Evolutionary conservation across 2,113 vertebrate species (phyloP), one percentile per base, ranked within the genome.

Genomic region (Equus quagga): DNA sequence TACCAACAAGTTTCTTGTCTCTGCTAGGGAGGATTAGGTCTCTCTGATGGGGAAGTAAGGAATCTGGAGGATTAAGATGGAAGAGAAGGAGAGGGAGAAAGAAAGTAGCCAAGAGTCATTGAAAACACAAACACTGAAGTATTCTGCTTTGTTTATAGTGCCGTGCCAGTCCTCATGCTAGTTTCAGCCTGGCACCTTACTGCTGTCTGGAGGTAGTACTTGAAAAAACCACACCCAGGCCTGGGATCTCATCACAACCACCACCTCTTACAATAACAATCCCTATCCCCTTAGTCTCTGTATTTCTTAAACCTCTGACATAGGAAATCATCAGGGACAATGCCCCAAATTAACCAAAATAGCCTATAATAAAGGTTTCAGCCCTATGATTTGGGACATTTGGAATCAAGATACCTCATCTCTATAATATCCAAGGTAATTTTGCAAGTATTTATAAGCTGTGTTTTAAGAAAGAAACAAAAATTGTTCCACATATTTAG

Each of bases 161-260:
- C 90, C 56, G 0, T 21, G 72, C 93, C 75, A 41, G n/a, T 56
- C 88, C 91, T 8, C 31, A 93, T 83, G 97, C 91, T 91, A 96
- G 93, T 97, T 98, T 97, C 93, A 96, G 97, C 89, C 46, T 96
- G 97, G 86, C 98, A 97, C 92, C 97, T 93, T 60, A 23, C 21
- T 89, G 64, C 94, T 72, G 89, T 96, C 97, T 93, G 60, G 91
- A 96, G 92, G 95, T 51, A 81, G 91, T 62, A 86, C 96, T 97
- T 96, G 64, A 46, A n/a, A 76, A 76, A 94, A 91, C 97, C 87
- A 93, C 96, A 97, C 98, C 98, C 49, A 97, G 65, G 72, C 91
- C 95, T 97, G 93, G 89, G 96, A 95, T 98, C 88, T 97, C 85
- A 91, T 88, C 96, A 81, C 96, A 96, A 93, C 93, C 96, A 97